Evolutionary conservation across 2,888 invertebrate species (phyloP).

Genomic region (Acanthosepion esculentum): DNA sequence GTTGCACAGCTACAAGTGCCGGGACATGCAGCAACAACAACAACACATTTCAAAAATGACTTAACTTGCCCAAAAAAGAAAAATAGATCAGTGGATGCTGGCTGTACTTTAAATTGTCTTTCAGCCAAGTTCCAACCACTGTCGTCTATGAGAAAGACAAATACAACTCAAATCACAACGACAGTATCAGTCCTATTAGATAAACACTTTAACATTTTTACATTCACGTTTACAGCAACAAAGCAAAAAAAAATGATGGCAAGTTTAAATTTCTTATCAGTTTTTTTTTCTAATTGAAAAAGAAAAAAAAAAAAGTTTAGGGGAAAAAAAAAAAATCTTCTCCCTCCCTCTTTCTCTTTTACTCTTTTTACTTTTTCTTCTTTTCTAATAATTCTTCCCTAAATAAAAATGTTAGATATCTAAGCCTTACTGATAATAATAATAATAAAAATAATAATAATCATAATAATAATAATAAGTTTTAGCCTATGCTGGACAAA

Average conservation of each 20-base stretch:
- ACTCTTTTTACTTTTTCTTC: background rate
- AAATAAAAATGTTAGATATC: background rate
- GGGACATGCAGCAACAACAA: slow-evolving; percentile 42
- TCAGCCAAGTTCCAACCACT: background rate
- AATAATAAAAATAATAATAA: too few relatives aligned
- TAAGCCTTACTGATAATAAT: too few relatives aligned
- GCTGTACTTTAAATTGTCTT: background rate
- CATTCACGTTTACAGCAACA: background rate
- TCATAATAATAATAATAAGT: too few relatives aligned
- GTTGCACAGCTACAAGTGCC: slow-evolving; percentile 47
- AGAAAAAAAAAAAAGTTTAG: too few relatives aligned
- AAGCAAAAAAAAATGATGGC: background rate
- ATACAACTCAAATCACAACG: background rate
- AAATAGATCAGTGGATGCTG: background rate
- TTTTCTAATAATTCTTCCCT: background rate
- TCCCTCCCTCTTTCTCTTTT: background rate
- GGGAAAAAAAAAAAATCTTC: background rate
- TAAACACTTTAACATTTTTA: background rate
- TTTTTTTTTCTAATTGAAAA: too few relatives aligned
- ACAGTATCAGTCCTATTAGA: slow-evolving; percentile 45
- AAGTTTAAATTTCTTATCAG: too few relatives aligned
- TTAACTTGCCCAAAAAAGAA: background rate
- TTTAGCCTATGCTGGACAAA: too few relatives aligned
- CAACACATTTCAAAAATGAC: background rate
- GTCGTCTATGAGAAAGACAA: background rate